A percentile compares a stretch with the other conserved stretches of the same genome.
These are phyloP conservation scores for Daboia siamensis DNA, from an alignment of 2,113 vertebrate genomes.

Conservation along the genomic window DNA sequence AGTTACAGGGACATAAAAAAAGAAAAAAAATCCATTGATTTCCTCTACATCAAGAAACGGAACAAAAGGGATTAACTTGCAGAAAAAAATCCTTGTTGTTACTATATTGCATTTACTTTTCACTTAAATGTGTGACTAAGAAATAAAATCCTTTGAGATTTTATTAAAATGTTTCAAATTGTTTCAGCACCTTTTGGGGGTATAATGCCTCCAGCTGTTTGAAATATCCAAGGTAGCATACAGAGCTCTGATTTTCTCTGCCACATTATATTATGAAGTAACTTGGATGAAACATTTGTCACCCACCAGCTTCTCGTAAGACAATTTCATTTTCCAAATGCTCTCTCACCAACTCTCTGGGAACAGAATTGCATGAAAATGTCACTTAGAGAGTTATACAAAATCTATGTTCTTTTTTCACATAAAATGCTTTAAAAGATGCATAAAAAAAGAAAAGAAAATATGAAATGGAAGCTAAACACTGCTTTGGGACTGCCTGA, in stretches of 20 bases:
- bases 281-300: not conserved
- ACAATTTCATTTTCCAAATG: conserved; percentile 21
- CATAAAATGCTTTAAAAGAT: conserved; percentile 2
- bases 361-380: not conserved
- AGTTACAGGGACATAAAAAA: not conserved
- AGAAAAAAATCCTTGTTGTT: not conserved
- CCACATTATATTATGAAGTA: not conserved
- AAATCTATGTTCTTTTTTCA: not conserved
- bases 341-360: not conserved
- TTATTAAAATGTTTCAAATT: not conserved
- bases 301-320: not conserved
- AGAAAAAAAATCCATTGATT: not conserved
- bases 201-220: not conserved
- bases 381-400: not conserved
- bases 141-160: not conserved
- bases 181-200: not conserved
- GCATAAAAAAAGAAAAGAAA: conserved; percentile 8
- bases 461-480: not conserved
- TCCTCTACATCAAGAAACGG: not conserved
- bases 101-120: not conserved
- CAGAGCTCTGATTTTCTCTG: not conserved
- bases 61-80: not conserved
- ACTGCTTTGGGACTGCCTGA: not conserved
- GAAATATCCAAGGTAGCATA: not conserved
- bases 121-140: not conserved